Percentiles rank a stretch among this genome's conserved stretches.
Conservation (phyloP, 2,113 vertebrate species). For the Mola mola region DNA sequence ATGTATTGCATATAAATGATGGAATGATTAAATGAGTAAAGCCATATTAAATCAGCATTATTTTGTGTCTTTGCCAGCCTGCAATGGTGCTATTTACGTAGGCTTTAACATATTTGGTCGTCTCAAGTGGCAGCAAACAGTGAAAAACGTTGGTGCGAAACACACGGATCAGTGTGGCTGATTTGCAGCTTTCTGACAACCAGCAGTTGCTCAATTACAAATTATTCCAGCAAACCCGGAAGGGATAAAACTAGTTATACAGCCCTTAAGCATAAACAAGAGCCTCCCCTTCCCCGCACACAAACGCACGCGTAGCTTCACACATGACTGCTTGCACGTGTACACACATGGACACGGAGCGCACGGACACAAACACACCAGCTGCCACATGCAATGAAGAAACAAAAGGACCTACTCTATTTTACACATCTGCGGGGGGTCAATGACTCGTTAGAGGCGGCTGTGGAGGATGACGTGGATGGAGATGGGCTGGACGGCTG, state of each 20-base stretch:
- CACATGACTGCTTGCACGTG: constrained; percentile 24
- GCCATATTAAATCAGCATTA: constrained; percentile 16
- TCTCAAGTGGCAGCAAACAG: neutral
- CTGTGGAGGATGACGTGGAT: constrained; percentile 55
- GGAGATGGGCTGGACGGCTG: constrained; percentile 40
- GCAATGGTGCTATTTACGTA: neutral
- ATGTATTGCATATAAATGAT: constrained; percentile 12
- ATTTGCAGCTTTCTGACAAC: constrained; percentile 48
- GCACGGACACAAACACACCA: constrained; percentile 48
- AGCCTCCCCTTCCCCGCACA: constrained; percentile 31
- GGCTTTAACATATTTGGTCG: constrained; percentile 16
- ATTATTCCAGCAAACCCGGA: constrained; percentile 60
- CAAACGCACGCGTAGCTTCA: constrained; percentile 32
- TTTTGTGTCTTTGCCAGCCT: constrained; percentile 14
- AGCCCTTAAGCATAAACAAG: constrained; percentile 47
- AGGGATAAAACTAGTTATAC: constrained; percentile 56
- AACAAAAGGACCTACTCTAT: constrained; percentile 63
- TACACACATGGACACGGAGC: constrained; percentile 2
- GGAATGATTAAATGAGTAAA: constrained; percentile 16
- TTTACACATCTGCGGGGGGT: constrained; percentile 75
- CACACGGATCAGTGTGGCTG: constrained; percentile 19
- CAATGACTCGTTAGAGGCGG: constrained; percentile 80
- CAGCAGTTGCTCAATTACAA: constrained; percentile 62
- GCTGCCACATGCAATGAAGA: constrained; percentile 69
- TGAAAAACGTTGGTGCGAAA: constrained; percentile 14